Base-by-base conservation (phyloP, 2,797 vertebrate species). In the Alcedo quadribrachys region DNA sequence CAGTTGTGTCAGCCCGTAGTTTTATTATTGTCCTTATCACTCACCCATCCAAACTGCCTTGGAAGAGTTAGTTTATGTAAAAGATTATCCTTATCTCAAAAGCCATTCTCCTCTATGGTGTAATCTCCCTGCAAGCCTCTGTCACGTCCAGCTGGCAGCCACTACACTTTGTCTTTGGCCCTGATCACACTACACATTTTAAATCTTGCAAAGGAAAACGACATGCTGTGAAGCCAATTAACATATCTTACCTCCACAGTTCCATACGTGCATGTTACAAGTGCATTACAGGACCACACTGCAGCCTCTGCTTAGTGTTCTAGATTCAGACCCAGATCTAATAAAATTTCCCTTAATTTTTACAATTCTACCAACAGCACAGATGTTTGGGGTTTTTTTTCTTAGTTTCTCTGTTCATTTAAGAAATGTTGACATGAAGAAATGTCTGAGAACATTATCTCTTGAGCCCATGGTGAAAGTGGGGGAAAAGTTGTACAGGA, bases 1-100 rank as follows among this genome's bases (percentile, higher is more conserved):
- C 80, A 88, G 62, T n/a, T 79, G 46, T 87, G 91, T 86, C 69
- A 95, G 54, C 12, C 70, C 55, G 61, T 27, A 76, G 71, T 73
- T 92, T 90, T 83, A 55, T 79, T 92, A 95, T 75, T 76, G 77
- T 79, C 87, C 87, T 96, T 95, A 93, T 96, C 94, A 74, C 33
- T 75, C 66, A 45, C 70, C 30, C 87, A 94, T 95, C 81, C 95
- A 78, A 96, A 83, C 73, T 54, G 90, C 87, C 71, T 92, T 83
- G 80, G 62, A 97, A 94, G 90, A 95, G 89, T 91, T 94, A 89
- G 95, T 97, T 95, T 97, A 79, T 85, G 89, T 94, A 97, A 93
- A 97, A 96, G 91, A 95, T 94, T 97, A 95, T 88, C 85, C 94
- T 97, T 96, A 96, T 97, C 96, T 97, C 94, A 71, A 92, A 95